phyloP scores from a whole-genome alignment of 2,113 vertebrate genomes.

The Ictalurus punctatus region DNA sequence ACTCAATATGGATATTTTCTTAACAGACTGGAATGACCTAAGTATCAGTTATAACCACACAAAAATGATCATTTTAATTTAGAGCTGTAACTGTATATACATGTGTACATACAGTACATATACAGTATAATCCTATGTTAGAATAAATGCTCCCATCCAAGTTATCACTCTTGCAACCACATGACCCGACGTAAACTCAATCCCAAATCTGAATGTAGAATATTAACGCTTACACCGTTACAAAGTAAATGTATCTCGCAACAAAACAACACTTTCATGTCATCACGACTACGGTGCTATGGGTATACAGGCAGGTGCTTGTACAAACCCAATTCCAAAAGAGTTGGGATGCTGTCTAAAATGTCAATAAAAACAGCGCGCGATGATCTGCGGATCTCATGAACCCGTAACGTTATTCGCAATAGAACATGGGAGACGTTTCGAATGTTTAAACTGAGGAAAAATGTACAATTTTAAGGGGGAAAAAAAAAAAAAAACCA shows the following conservation, averaged over 20 bases:
- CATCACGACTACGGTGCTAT: neutral
- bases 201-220: neutral
- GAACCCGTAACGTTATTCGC: too few species aligned
- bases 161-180: neutral
- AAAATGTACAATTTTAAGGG: too few species aligned
- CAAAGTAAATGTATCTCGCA: neutral
- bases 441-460: too few species aligned
- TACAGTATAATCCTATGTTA: neutral
- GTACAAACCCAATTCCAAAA: too few species aligned
- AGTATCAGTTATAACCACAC: too few species aligned
- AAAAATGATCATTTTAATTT: neutral
- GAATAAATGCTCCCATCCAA: neutral
- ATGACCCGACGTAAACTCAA: neutral
- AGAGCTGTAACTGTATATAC: too few species aligned
- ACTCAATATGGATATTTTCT: neutral
- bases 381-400: too few species aligned
- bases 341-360: too few species aligned
- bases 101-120: neutral
- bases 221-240: neutral
- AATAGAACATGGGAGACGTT: too few species aligned
- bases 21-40: neutral
- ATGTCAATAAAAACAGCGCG: too few species aligned
- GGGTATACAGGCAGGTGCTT: neutral
- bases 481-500: too few species aligned
- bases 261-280: neutral